Evolutionary conservation across 1,140 invertebrate genomes (phyloP).

Genomic region (Cataglyphis hispanica): DNA sequence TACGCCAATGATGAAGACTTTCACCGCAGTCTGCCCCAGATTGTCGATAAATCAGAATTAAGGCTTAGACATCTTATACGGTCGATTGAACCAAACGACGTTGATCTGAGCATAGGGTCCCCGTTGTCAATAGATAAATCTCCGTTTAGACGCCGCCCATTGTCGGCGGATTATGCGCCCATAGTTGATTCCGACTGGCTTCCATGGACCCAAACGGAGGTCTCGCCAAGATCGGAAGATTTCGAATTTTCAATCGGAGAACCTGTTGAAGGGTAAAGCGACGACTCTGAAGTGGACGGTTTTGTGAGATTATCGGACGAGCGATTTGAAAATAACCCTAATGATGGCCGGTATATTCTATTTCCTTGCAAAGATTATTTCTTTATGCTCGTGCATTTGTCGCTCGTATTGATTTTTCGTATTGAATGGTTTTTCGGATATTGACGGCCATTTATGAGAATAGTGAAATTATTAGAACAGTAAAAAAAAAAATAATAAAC

Average conservation of each 20-base stretch:
- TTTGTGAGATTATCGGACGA: constrained; percentile 49
- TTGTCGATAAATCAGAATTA: constrained; percentile 71
- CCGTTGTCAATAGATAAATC: constrained; percentile 67
- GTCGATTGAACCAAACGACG: constrained; percentile 60
- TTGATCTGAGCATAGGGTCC: constrained; percentile 56
- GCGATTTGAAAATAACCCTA: constrained; percentile 42
- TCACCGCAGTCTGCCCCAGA: constrained; percentile 24
- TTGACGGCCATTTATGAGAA: background rate
- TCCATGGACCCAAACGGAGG: constrained; percentile 15
- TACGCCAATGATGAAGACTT: constrained; percentile 60
- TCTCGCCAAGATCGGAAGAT: constrained; percentile 50
- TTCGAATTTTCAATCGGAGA: constrained; percentile 57
- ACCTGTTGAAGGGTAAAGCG: constrained; percentile 63
- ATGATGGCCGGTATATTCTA: constrained; percentile 17
- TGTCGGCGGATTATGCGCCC: constrained; percentile 68
- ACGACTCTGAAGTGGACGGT: constrained; percentile 22
- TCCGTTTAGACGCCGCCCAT: constrained; percentile 67
- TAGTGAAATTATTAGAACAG: no score
- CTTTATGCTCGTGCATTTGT: background rate
- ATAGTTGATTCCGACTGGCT: constrained; percentile 57
- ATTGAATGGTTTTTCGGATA: background rate
- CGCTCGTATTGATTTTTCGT: background rate
- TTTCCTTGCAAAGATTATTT: constrained; percentile 20
- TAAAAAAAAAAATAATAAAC: background rate
- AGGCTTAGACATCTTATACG: constrained; percentile 45